phyloP scores from a whole-genome alignment of 1,140 invertebrate genomes.

The Caenorhabditis remanei region DNA sequence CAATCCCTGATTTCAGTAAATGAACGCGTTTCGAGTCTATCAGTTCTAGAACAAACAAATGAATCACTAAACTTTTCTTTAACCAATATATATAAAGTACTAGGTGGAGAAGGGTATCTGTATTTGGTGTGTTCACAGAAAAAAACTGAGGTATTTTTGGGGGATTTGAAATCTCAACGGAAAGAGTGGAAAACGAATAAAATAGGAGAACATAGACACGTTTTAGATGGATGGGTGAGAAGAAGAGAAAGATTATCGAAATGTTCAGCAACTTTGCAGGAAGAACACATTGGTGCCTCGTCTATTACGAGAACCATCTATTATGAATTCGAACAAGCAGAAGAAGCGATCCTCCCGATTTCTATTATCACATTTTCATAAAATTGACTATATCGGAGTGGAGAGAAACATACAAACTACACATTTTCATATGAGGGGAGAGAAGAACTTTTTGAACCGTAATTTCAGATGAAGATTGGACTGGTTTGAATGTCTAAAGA shows the following conservation, averaged over 20 bases:
- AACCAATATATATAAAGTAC: neutral
- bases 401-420: neutral
- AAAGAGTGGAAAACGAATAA: neutral
- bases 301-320: neutral
- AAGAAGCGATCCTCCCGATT: neutral
- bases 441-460: neutral
- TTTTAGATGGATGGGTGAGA: neutral
- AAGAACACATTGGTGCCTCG: neutral
- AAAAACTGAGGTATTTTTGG: conserved; percentile 32
- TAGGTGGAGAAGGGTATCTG: neutral
- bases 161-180: neutral
- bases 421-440: neutral
- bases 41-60: neutral
- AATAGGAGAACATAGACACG: neutral
- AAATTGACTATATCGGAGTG: neutral
- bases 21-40: conserved; percentile 45
- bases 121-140: too few relatives aligned
- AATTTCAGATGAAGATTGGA: conserved; percentile 7
- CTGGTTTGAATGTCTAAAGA: neutral
- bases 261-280: neutral
- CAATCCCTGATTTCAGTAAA: conserved; percentile 6
- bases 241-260: neutral
- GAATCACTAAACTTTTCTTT: conserved; percentile 35
- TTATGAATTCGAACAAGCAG: neutral
- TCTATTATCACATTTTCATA: conserved; percentile 24